Base-by-base conservation (phyloP, 2,888 invertebrate genomes). In the Epinotia brunnichana region DNA sequence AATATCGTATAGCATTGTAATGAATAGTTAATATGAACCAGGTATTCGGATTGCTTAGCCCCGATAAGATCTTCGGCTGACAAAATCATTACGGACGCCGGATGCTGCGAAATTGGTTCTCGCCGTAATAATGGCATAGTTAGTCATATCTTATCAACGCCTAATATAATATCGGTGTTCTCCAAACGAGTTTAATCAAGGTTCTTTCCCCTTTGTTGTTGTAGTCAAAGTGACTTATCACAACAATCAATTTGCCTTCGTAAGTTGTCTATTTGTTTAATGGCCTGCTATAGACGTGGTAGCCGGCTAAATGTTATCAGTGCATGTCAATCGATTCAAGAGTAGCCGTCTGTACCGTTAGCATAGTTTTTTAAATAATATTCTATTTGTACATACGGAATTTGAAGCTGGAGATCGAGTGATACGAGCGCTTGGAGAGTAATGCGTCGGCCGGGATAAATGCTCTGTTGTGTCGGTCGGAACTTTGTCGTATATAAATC, bases 211-310 rank as follows among this genome's bases (percentile, higher is more conserved):
- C 74, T 76, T 76, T 77, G 77, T 77, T 78, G 81, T 81, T 78
- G 74, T 77, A 85, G 83, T 84, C 83, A 78, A 81, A 86, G 82
- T 87, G 86, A 90, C 86, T 88, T 90, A 92, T 91, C 90, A 87
- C 80, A 90, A 87, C 85, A 88, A 92, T 92, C 91, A 89, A 89
- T 91, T 89, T 83, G 84, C 83, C 85, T 84, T 85, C 85, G 80
- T 82, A 81, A 84, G 83, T 87, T 88, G 90, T 91, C 92, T 89
- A 86, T 91, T 90, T 92, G 89, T 91, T 89, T 90, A 90, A 91
- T 90, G 88, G 90, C 82, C 77, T 74, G 77, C 85, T 83, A 85
- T 87, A 87, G 88, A 87, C 87, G 83, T 82, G 80, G 83, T 85
- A 85, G 85, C 88, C 88, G 84, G 88, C 87, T 87, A 88, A 88